Base-by-base conservation (phyloP, 2,113 vertebrate species). In the Nestor notabilis region DNA sequence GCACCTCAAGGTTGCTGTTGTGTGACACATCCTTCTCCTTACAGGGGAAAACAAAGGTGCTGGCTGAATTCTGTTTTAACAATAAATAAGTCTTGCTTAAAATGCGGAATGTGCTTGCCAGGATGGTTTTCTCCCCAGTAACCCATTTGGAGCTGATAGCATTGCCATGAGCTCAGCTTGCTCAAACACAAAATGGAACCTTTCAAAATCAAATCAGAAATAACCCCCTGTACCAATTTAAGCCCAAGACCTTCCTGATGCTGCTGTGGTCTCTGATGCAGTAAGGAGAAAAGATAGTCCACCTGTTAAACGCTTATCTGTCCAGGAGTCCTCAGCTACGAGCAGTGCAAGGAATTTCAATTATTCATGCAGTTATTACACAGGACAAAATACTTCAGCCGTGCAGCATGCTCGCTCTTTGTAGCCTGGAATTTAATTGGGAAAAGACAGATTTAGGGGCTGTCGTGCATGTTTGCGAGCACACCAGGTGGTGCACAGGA, bases 381-480 rank as follows among this genome's bases (percentile, higher is more conserved):
- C 4, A 56, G 72, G 71, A 89, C 8, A 49, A 81, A 87, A 19
- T 49, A 81, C 28, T 60, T 94, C 89, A 80, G 61, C 56, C 11
- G 0, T 76, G 49, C 80, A 83, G 80, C 4, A 2, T 2, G n/a
- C n/a, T 77, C 2, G 0, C 6, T 12, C n/a, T 91, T 60, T 5
- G 1, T 84, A 84, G 46, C 35, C 27, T 0, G 8, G 87, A 17
- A 75, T 93, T 84, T 46, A 89, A 60, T 41, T 84, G 77, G 60
- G 55, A 70, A 87, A 56, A 76, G 37, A 7, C 24, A 37, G 46
- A 11, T 89, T 78, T 71, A 20, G 83, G n/a, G 70, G 56, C 70
- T 85, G 58, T 14, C 0, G 0, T 61, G 89, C 35, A 13, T 16
- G 50, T 24, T 81, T 56, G 35, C 33, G 29, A 85, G 25, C 44